Conservation (phyloP, 92 coral and sea anemone genomes). For the Heliopora coerulea region DNA sequence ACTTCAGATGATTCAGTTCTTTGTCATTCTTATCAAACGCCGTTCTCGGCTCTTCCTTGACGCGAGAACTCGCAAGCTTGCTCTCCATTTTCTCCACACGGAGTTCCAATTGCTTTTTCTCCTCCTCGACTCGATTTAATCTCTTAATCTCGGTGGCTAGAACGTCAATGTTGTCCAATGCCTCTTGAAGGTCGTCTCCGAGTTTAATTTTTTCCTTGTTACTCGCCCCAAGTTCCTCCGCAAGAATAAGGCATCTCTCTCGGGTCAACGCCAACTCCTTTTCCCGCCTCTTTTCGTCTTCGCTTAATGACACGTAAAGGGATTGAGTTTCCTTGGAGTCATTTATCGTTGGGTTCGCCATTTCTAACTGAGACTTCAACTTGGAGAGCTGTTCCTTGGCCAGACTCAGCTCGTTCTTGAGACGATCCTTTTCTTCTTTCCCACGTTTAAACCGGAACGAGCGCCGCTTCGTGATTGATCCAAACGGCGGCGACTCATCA, state of each 20-base stretch:
- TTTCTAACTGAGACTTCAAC: constrained; percentile 76
- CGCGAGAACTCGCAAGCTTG: constrained; percentile 46
- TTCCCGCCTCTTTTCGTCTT: constrained; percentile 63
- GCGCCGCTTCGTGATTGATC: constrained; percentile 17
- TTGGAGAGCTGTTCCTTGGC: constrained; percentile 90
- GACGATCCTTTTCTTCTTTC: constrained; percentile 62
- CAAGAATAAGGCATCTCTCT: constrained; percentile 71
- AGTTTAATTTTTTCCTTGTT: constrained; percentile 66
- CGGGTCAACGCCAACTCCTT: constrained; percentile 75
- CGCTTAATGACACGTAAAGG: constrained; percentile 45
- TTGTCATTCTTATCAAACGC: not conserved
- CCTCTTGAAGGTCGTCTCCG: constrained; percentile 74
- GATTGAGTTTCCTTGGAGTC: constrained; percentile 52
- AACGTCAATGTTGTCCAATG: constrained; percentile 52
- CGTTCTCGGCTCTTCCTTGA: constrained; percentile 6
- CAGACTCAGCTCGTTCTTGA: constrained; percentile 71
- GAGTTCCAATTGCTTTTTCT: not conserved
- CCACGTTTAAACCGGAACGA: constrained; percentile 24
- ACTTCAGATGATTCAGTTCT: constrained; percentile 31
- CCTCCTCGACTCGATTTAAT: constrained; percentile 21
- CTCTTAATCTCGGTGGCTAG: constrained; percentile 32
- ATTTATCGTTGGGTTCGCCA: constrained; percentile 70
- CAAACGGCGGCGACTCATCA: constrained; percentile 1
- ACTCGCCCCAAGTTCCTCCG: constrained; percentile 65
- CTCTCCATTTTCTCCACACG: constrained; percentile 67